These are phyloP conservation scores for Apamea sordens DNA, from an alignment of 2,888 invertebrate species.

Conservation along the genomic window DNA sequence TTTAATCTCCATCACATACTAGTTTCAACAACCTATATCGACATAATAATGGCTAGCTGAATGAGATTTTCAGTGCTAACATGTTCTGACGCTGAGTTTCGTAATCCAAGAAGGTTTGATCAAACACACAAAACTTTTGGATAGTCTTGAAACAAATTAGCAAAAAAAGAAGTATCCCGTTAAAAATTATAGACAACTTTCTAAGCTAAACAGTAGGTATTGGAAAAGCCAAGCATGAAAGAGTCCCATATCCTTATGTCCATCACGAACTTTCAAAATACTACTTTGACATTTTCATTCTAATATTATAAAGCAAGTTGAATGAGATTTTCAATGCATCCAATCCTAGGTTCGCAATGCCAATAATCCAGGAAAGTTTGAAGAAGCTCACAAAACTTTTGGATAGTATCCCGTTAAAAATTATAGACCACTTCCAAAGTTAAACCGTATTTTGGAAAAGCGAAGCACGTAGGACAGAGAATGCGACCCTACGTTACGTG, in stretches of 20 bases:
- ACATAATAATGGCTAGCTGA: background rate
- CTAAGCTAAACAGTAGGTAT: constrained; percentile 29
- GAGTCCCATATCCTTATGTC: background rate
- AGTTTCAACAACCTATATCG: background rate
- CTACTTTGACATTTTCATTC: background rate
- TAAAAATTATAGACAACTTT: background rate
- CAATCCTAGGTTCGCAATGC: background rate
- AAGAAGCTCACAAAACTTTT: background rate
- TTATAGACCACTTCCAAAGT: constrained; percentile 1
- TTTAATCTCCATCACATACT: background rate
- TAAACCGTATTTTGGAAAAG: constrained; percentile 41
- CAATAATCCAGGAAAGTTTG: background rate
- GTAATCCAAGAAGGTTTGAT: background rate
- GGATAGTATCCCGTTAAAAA: background rate
- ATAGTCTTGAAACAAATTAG: background rate
- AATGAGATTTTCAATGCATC: background rate
- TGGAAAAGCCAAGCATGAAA: constrained; percentile 37
- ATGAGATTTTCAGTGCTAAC: background rate
- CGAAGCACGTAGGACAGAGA: constrained; percentile 50
- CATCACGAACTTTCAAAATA: background rate
- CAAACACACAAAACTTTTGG: background rate
- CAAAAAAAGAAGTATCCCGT: background rate
- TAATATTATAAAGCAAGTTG: background rate
- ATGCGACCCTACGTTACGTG: constrained; percentile 50
- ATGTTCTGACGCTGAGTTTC: constrained; percentile 1